phyloP scores from a whole-genome alignment of 1,140 invertebrate genomes.

The Apis dorsata region DNA sequence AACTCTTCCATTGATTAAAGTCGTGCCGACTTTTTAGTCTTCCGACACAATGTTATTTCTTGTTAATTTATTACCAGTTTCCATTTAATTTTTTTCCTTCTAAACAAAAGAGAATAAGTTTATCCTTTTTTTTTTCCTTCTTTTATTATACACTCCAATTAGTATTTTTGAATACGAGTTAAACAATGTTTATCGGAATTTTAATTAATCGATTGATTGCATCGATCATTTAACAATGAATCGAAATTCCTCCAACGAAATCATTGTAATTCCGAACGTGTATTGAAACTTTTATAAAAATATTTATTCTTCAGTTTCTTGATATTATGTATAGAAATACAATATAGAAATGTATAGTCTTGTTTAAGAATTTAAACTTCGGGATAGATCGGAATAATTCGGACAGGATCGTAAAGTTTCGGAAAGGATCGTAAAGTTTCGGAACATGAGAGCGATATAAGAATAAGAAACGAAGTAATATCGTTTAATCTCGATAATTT shows the following conservation, averaged over 20 bases:
- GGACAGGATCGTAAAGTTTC: too few species aligned
- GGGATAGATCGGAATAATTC: too few species aligned
- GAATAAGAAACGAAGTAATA: too few species aligned
- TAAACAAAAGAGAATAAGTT: neutral
- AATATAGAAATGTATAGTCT: too few species aligned
- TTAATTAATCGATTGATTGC: conserved; percentile 4
- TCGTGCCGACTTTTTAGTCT: neutral
- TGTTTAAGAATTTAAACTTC: too few species aligned
- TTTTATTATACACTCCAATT: neutral
- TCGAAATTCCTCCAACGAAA: neutral
- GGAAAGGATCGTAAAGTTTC: too few species aligned
- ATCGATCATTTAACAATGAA: conserved; percentile 1
- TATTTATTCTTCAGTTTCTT: neutral
- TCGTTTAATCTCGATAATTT: too few species aligned
- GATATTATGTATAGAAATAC: neutral
- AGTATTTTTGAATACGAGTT: too few species aligned
- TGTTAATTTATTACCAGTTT: conserved; percentile 1
- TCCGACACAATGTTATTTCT: too few species aligned
- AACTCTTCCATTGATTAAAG: neutral
- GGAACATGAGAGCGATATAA: too few species aligned
- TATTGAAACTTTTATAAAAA: too few species aligned
- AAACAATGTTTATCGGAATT: neutral
- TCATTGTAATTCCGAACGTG: neutral
- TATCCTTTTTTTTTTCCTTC: neutral
- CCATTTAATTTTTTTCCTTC: neutral